phyloP scores from a whole-genome alignment of 2,797 vertebrate genomes.

The Sparidentex hasta region DNA sequence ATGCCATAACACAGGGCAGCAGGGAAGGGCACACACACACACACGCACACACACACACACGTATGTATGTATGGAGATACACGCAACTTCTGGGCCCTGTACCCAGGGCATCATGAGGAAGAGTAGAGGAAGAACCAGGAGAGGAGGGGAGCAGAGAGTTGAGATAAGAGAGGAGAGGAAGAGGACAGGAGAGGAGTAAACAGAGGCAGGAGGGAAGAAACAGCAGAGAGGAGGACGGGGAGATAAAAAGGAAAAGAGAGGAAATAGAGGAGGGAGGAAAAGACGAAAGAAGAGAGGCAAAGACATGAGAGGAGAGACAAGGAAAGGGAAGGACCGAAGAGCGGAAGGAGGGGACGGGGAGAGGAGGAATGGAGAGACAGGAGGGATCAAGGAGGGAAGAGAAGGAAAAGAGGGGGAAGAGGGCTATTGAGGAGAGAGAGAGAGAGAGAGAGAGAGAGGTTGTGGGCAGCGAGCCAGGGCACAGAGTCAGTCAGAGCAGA shows the following conservation, averaged over 20 bases:
- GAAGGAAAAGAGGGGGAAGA: background rate
- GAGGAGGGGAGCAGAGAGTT: background rate
- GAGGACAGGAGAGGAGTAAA: no score
- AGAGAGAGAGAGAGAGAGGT: background rate
- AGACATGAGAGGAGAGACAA: no score
- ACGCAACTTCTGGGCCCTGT: slow-evolving; percentile 51
- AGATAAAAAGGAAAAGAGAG: background rate
- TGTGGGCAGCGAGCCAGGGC: slow-evolving; percentile 27
- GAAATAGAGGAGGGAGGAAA: no score
- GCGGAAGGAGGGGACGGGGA: no score
- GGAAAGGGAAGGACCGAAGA: background rate
- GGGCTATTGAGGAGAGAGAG: background rate
- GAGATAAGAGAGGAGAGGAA: background rate
- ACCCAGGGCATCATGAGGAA: slow-evolving; percentile 7
- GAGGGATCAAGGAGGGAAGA: background rate
- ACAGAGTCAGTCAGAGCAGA: slow-evolving; percentile 46
- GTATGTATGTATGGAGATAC: background rate
- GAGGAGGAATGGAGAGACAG: background rate
- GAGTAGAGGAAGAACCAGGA: background rate
- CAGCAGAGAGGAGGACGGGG: background rate
- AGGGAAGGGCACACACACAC: slow-evolving; percentile 5
- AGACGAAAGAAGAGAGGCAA: no score
- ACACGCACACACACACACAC: slow-evolving; percentile 11
- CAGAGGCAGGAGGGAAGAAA: no score
- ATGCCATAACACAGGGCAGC: slow-evolving; percentile 25